A percentile compares a stretch with the other conserved stretches of the same genome.
Evolutionary conservation across 2,797 vertebrate species (phyloP).

Genomic region (Pantherophis alleghaniensis): DNA sequence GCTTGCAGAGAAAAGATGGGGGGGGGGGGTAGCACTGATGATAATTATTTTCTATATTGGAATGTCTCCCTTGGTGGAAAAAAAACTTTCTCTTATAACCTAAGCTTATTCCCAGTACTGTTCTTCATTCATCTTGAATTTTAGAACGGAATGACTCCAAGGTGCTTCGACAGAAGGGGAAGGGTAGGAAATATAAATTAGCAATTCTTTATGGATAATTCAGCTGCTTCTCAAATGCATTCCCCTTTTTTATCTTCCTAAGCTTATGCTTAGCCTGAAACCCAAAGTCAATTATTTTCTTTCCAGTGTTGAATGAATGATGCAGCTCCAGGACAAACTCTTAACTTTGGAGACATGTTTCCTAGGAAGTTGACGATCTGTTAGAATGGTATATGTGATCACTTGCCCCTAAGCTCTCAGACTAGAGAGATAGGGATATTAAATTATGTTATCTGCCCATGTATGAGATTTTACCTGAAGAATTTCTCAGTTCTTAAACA

Average conservation of each 20-base stretch:
- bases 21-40: neutral
- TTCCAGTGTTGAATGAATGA: neutral
- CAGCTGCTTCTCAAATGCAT: neutral
- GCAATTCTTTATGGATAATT: neutral
- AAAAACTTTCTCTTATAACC: neutral
- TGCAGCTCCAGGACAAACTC: constrained; percentile 34
- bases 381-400: neutral
- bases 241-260: fast-evolving
- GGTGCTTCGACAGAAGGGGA: neutral
- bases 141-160: neutral
- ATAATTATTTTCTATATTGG: constrained; percentile 2
- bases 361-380: constrained; percentile 52
- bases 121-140: neutral
- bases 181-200: neutral
- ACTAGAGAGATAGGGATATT: neutral
- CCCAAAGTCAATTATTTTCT: neutral
- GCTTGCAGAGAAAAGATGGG: too few relatives aligned
- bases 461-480: neutral
- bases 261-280: neutral
- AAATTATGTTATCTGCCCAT: neutral
- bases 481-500: neutral
- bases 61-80: constrained; percentile 20
- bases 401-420: neutral
- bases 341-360: constrained; percentile 47
- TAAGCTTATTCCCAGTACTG: neutral